phyloP scores from a whole-genome alignment of 1,140 invertebrate genomes.

The Caenorhabditis remanei region DNA sequence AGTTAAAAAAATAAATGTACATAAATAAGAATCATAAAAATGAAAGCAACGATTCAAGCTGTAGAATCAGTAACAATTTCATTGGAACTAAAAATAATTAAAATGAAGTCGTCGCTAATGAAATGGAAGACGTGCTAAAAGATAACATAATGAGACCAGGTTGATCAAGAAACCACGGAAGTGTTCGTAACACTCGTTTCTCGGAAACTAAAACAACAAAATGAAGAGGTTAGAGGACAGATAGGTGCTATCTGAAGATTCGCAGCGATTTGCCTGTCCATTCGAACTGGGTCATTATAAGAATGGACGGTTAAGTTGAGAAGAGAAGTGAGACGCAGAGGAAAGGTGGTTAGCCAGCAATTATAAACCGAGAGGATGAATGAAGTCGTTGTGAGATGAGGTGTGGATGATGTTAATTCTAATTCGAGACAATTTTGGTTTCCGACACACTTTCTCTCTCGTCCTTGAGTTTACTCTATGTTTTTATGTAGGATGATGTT shows the following conservation, averaged over 20 bases:
- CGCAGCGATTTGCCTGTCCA: slow-evolving; percentile 35
- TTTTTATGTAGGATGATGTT: not conserved
- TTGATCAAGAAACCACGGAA: slow-evolving; percentile 2
- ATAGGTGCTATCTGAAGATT: slow-evolving; percentile 21
- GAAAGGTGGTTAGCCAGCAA: slow-evolving; percentile 25
- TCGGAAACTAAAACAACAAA: slow-evolving; percentile 36
- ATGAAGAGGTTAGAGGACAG: not conserved
- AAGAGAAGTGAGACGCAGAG: slow-evolving; percentile 20
- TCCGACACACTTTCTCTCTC: not conserved
- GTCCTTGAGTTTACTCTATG: slow-evolving; percentile 24
- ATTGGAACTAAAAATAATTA: too few relatives aligned
- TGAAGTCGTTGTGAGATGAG: not conserved
- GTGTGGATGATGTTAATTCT: not conserved
- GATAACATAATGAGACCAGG: not conserved
- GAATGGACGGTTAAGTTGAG: slow-evolving; percentile 28
- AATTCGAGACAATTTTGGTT: slow-evolving; percentile 2
- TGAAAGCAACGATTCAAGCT: too few relatives aligned
- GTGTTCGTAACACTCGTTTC: slow-evolving; percentile 16
- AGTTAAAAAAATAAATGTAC: not conserved
- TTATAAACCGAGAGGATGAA: slow-evolving; percentile 16
- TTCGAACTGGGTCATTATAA: slow-evolving; percentile 50
- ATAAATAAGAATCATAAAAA: not conserved
- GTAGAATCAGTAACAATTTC: too few relatives aligned
- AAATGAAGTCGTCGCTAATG: too few relatives aligned
- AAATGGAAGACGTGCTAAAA: not conserved